phyloP scores from a whole-genome alignment of 2,113 vertebrate genomes.

The Sminthopsis crassicaudata region DNA sequence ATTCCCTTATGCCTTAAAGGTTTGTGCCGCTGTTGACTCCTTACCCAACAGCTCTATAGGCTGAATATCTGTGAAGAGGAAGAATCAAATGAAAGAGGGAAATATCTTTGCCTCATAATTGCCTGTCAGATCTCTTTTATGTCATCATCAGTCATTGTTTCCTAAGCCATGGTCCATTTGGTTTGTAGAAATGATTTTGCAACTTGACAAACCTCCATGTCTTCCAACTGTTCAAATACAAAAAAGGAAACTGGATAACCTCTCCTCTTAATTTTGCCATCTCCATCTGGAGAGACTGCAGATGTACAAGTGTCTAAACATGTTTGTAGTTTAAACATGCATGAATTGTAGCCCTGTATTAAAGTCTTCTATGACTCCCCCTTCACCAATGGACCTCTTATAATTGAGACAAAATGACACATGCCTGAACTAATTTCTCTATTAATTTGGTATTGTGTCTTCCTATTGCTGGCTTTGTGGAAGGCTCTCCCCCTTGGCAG shows the following conservation, averaged over 20 bases:
- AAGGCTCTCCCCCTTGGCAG: constrained; percentile 37
- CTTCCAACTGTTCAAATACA: background rate
- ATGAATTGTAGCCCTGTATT: background rate
- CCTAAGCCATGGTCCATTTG: background rate
- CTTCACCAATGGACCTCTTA: constrained; percentile 48
- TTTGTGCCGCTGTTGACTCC: background rate
- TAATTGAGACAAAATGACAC: constrained; percentile 66
- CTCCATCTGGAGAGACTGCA: background rate
- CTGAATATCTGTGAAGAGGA: background rate
- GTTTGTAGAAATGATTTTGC: constrained; percentile 13
- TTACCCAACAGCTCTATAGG: background rate
- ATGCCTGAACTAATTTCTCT: constrained; percentile 25
- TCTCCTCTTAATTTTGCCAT: constrained; percentile 9
- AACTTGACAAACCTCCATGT: background rate
- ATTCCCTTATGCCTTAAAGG: background rate
- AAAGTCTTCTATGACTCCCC: background rate
- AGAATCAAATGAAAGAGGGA: background rate
- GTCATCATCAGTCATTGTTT: background rate
- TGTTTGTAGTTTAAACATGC: background rate
- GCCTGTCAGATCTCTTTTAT: background rate
- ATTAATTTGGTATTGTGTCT: constrained; percentile 56
- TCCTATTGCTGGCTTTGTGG: constrained; percentile 28
- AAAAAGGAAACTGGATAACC: background rate
- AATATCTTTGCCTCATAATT: background rate
- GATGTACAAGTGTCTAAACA: background rate